Evolutionary conservation across 2,888 invertebrate genomes (phyloP).

Genomic region (Coronaproctus castanopsis): DNA sequence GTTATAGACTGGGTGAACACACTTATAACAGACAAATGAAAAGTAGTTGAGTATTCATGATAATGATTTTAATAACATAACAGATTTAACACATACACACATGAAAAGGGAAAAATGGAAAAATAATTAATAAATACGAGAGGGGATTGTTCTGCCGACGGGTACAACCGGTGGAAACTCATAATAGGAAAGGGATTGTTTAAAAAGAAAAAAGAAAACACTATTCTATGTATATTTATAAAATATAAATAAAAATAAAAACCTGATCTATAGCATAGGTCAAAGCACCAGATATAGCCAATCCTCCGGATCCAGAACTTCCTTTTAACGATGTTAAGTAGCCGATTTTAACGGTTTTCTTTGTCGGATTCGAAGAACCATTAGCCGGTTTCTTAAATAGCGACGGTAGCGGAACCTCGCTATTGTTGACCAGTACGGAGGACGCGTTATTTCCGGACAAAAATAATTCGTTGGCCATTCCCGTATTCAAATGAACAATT

Average conservation of each 20-base stretch:
- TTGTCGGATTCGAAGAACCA: background rate
- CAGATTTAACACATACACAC: no score
- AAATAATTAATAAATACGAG: no score
- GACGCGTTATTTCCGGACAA: background rate
- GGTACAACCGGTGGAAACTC: no score
- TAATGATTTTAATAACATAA: no score
- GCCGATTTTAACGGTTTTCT: constrained; percentile 47
- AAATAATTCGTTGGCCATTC: background rate
- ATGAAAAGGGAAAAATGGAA: no score
- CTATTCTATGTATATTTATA: background rate
- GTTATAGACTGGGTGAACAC: no score
- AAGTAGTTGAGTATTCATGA: no score
- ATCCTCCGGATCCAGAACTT: constrained; percentile 37
- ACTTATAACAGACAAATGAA: no score
- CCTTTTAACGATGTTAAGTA: constrained; percentile 68
- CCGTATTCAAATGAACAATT: background rate
- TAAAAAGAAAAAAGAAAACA: no score
- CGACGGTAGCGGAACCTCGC: background rate
- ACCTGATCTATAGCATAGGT: constrained; percentile 46
- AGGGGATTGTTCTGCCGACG: no score
- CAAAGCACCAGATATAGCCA: constrained; percentile 76
- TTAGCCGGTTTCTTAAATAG: background rate
- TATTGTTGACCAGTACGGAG: no score
- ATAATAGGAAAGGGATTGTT: no score
- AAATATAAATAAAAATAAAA: background rate